These are phyloP conservation scores for Asarcornis scutulata DNA, from an alignment of 2,113 vertebrate genomes.

Conservation along the genomic window DNA sequence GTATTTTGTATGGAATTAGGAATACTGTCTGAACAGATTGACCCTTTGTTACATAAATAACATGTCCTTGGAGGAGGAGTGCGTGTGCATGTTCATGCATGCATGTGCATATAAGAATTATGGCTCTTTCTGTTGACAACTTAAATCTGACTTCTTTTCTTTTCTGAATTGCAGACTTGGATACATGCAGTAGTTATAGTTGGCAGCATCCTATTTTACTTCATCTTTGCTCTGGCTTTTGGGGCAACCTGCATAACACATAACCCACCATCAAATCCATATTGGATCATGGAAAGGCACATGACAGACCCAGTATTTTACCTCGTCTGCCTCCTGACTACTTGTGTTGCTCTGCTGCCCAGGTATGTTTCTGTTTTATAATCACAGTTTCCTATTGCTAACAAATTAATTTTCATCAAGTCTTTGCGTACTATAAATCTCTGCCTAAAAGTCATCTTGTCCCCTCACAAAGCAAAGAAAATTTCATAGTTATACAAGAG, in stretches of 20 bases:
- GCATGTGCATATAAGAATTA: background rate
- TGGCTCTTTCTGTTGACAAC: background rate
- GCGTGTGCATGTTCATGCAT: background rate
- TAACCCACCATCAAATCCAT: constrained; percentile 83
- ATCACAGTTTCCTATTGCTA: background rate
- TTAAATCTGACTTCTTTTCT: background rate
- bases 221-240: constrained; percentile 81
- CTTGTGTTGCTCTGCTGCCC: constrained; percentile 86
- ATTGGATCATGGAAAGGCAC: constrained; percentile 83
- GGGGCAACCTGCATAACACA: constrained; percentile 82
- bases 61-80: background rate
- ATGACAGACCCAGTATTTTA: constrained; percentile 86
- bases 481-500: background rate
- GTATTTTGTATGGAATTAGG: background rate
- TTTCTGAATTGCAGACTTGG: constrained; percentile 83
- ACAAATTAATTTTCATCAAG: background rate
- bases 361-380: constrained; percentile 75
- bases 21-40: background rate
- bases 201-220: constrained; percentile 82
- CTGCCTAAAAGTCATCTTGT: background rate
- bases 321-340: constrained; percentile 82
- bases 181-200: constrained; percentile 79
- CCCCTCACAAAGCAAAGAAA: background rate
- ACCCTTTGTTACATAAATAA: background rate
- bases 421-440: background rate